A percentile compares a stretch with the other conserved stretches of the same genome.
These are phyloP conservation scores for Drosophila melanica DNA, from an alignment of 1,140 invertebrate species.

Conservation along the genomic window DNA sequence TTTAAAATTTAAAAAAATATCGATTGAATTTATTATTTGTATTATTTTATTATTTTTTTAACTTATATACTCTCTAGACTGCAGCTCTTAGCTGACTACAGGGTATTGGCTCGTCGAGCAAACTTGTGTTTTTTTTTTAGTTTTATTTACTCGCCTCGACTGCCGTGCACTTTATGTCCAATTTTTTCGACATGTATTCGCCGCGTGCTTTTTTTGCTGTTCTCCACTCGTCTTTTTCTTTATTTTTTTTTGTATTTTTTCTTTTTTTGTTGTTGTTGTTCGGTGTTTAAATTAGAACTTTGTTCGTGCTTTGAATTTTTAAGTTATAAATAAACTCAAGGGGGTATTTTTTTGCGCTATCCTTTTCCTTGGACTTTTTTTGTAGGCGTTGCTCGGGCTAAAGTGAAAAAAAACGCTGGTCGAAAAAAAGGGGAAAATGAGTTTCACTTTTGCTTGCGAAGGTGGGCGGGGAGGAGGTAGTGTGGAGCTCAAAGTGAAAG, in stretches of 20 bases:
- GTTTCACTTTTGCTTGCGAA: constrained; percentile 60
- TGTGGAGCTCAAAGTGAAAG: constrained; percentile 9
- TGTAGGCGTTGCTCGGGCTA: constrained; percentile 37
- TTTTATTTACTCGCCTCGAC: constrained; percentile 57
- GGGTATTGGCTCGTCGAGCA: background rate
- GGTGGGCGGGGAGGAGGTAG: background rate
- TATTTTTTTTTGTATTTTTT: constrained; percentile 35
- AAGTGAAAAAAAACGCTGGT: constrained; percentile 55
- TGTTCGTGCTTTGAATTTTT: constrained; percentile 82
- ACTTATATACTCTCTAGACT: too few relatives aligned
- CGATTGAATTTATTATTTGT: too few relatives aligned
- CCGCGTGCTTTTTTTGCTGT: constrained; percentile 26
- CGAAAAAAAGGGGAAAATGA: constrained; percentile 75
- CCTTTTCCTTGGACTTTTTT: constrained; percentile 14
- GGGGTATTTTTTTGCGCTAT: constrained; percentile 62
- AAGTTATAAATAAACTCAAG: constrained; percentile 83
- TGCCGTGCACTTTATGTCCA: constrained; percentile 58
- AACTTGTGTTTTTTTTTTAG: constrained; percentile 18
- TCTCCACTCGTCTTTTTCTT: constrained; percentile 1
- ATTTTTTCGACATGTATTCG: constrained; percentile 46
- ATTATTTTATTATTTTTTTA: too few relatives aligned
- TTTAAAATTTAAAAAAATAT: too few relatives aligned
- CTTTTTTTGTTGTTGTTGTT: constrained; percentile 28
- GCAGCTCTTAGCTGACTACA: too few relatives aligned
- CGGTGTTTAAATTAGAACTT: constrained; percentile 81